phyloP scores from a whole-genome alignment of 2,888 invertebrate genomes.

The Sinotaia quadrata region DNA sequence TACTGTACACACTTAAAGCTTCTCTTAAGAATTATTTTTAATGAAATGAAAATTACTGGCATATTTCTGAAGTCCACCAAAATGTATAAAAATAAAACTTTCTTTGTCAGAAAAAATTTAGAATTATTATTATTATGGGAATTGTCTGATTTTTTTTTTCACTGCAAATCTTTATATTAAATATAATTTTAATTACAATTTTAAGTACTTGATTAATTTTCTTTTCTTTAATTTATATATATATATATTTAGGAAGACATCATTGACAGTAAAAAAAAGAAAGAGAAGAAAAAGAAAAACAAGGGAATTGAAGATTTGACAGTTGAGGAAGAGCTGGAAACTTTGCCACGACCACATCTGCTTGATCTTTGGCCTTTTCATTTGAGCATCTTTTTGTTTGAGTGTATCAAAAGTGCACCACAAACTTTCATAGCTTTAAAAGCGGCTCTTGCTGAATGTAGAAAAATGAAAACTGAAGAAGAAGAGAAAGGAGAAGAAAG shows the following conservation, averaged over 20 bases:
- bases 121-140: too few species aligned
- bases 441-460: background rate
- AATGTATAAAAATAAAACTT: background rate
- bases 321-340: slow-evolving; percentile 53
- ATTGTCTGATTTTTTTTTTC: background rate
- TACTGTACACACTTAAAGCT: too few species aligned
- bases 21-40: background rate
- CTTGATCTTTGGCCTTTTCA: slow-evolving; percentile 57
- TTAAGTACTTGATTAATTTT: background rate
- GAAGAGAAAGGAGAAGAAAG: slow-evolving; percentile 22
- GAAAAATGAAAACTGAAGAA: slow-evolving; percentile 16
- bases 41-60: slow-evolving; percentile 1
- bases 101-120: too few species aligned
- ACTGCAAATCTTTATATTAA: background rate
- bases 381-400: slow-evolving; percentile 44
- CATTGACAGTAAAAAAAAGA: slow-evolving; percentile 64
- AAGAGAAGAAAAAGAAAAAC: slow-evolving; percentile 65
- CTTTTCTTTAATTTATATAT: slow-evolving; percentile 1
- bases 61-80: background rate
- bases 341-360: slow-evolving; percentile 58
- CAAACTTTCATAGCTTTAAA: background rate
- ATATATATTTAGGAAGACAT: slow-evolving; percentile 64
- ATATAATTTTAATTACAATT: background rate
- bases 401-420: slow-evolving; percentile 25
- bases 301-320: slow-evolving; percentile 70